phyloP scores from a whole-genome alignment of 1,140 invertebrate species.

The Cherax quadricarinatus region DNA sequence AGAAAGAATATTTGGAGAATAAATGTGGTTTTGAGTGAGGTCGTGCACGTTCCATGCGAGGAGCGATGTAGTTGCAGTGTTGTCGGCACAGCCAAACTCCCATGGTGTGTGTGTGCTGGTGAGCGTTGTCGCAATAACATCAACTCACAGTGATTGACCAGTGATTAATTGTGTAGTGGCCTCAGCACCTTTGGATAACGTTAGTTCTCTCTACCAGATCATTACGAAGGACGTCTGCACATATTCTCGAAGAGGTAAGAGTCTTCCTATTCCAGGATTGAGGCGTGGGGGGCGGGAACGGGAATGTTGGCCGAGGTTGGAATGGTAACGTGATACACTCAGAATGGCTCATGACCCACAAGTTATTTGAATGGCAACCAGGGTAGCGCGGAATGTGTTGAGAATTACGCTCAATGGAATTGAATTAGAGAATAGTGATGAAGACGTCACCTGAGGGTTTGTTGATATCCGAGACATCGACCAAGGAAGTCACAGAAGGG shows the following conservation, averaged over 20 bases:
- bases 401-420: not conserved
- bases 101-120: conserved; percentile 63
- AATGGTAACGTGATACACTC: conserved; percentile 30
- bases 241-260: conserved; percentile 50
- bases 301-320: conserved; percentile 42
- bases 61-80: conserved; percentile 66
- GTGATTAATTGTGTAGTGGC: conserved; percentile 22
- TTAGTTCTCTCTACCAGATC: not conserved
- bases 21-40: conserved; percentile 40
- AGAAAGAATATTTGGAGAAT: not conserved
- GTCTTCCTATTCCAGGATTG: conserved; percentile 45
- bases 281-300: conserved; percentile 60
- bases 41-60: conserved; percentile 65
- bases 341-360: not conserved
- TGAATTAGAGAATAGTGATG: not conserved
- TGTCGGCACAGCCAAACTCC: conserved; percentile 65
- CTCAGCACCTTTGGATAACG: conserved; percentile 39
- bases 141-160: conserved; percentile 29
- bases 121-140: conserved; percentile 40
- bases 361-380: not conserved
- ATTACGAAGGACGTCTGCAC: not conserved
- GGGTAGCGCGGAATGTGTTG: not conserved
- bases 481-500: conserved; percentile 3
- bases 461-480: conserved; percentile 43
- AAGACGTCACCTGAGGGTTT: conserved; percentile 19